Evolutionary conservation across 2,797 vertebrate species (phyloP).

Genomic region (Arrhamphus sclerolepis): DNA sequence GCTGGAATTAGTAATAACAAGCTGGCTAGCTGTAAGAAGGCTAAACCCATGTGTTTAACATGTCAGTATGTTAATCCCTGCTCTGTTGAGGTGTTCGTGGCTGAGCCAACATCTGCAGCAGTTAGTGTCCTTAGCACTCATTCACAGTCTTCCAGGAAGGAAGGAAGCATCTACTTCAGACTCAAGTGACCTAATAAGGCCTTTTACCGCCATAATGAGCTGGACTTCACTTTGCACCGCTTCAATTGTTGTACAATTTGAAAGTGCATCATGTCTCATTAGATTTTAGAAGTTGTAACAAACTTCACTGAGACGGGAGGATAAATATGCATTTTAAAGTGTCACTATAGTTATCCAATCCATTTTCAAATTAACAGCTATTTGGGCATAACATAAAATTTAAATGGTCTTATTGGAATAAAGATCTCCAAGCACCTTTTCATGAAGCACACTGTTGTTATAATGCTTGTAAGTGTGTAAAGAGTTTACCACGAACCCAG

Average conservation of each 20-base stretch:
- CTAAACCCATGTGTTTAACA: constrained; percentile 44
- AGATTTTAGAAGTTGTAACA: neutral
- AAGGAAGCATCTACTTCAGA: neutral
- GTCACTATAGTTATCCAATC: neutral
- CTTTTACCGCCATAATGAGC: neutral
- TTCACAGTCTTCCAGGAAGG: constrained; percentile 21
- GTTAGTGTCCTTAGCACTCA: constrained; percentile 20
- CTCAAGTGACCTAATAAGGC: constrained; percentile 12
- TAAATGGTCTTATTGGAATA: too few relatives aligned
- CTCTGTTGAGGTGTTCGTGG: constrained; percentile 1
- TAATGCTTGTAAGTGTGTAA: too few relatives aligned
- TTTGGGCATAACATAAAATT: too few relatives aligned
- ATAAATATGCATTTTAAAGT: neutral
- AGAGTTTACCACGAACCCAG: too few relatives aligned
- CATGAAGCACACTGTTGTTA: too few relatives aligned
- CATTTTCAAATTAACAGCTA: neutral
- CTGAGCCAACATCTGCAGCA: constrained; percentile 41
- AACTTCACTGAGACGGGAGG: neutral
- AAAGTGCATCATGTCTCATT: neutral
- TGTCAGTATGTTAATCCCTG: constrained; percentile 41
- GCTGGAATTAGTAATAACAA: constrained; percentile 53
- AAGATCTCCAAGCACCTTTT: too few relatives aligned
- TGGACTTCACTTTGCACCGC: neutral
- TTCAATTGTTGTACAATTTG: neutral
- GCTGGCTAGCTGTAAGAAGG: constrained; percentile 25